Evolutionary conservation across 2,888 invertebrate species (phyloP).

Genomic region (Carabus problematicus): DNA sequence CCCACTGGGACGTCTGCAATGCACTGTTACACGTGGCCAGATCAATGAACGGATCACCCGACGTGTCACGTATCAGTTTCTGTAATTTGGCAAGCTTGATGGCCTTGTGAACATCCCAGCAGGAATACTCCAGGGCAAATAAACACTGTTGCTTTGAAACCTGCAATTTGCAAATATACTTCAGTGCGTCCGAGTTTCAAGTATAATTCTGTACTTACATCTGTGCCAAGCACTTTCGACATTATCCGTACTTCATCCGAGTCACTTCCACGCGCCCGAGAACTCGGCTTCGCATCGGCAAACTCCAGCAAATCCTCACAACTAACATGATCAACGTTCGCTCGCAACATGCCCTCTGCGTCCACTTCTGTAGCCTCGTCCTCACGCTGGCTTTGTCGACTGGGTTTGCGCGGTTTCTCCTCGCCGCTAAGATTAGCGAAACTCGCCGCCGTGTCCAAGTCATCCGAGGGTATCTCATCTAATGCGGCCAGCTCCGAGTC

Average conservation of each 20-base stretch:
- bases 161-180: too few relatives aligned
- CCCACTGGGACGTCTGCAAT: conserved; percentile 69
- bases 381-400: too few relatives aligned
- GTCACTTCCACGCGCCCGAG: conserved; percentile 82
- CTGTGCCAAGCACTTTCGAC: conserved; percentile 82
- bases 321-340: conserved; percentile 79
- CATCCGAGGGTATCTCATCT: conserved; percentile 61
- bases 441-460: too few relatives aligned
- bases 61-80: conserved; percentile 55
- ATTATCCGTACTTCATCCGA: conserved; percentile 93
- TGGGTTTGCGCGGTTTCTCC: too few relatives aligned
- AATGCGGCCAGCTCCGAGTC: conserved; percentile 68
- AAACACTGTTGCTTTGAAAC: conserved; percentile 79
- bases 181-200: too few relatives aligned
- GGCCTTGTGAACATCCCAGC: conserved; percentile 89
- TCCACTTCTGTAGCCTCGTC: too few relatives aligned
- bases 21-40: conserved; percentile 61
- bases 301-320: conserved; percentile 92
- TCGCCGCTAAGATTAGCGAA: too few relatives aligned
- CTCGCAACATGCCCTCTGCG: conserved; percentile 46
- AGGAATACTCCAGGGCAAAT: conserved; percentile 79
- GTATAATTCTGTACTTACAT: too few relatives aligned
- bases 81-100: conserved; percentile 81
- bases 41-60: conserved; percentile 46
- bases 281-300: conserved; percentile 82